Conservation (phyloP, 2,888 invertebrate genomes). For the Ptychoptera contaminata region DNA sequence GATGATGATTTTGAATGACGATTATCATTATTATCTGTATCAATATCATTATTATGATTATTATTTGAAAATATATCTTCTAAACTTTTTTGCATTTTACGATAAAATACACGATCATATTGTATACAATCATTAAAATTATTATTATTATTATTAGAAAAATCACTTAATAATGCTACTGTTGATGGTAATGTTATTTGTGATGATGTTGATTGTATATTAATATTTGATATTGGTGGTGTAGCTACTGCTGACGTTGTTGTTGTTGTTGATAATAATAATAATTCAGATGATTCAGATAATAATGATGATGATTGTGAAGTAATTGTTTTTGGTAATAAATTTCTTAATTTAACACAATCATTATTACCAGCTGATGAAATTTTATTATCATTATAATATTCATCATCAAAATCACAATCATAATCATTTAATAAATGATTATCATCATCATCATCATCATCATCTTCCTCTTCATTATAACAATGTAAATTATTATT, state of each 20-base stretch:
- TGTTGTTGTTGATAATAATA: no score
- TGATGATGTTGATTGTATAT: background rate
- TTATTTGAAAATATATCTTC: constrained; percentile 23
- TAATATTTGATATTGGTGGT: no score
- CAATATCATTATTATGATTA: constrained; percentile 5
- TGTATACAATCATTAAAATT: constrained; percentile 20
- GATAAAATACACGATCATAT: constrained; percentile 29
- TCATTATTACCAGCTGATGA: constrained; percentile 18
- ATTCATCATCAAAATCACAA: constrained; percentile 6
- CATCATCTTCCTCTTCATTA: background rate
- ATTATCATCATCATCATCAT: constrained; percentile 2
- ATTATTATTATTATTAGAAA: background rate
- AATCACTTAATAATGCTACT: background rate
- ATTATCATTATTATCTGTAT: background rate
- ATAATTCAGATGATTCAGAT: no score
- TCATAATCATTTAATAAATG: constrained; percentile 1
- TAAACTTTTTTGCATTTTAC: constrained; percentile 21
- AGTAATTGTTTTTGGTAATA: no score
- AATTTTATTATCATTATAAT: constrained; percentile 5
- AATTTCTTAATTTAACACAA: constrained; percentile 11
- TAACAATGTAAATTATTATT: constrained; percentile 2
- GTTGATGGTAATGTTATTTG: background rate
- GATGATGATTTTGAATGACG: no score
- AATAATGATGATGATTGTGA: background rate
- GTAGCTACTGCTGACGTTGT: no score